A percentile compares a stretch with the other conserved stretches of the same genome.
Conservation (phyloP, 2,888 invertebrate species). For the Abscondita cerata region DNA sequence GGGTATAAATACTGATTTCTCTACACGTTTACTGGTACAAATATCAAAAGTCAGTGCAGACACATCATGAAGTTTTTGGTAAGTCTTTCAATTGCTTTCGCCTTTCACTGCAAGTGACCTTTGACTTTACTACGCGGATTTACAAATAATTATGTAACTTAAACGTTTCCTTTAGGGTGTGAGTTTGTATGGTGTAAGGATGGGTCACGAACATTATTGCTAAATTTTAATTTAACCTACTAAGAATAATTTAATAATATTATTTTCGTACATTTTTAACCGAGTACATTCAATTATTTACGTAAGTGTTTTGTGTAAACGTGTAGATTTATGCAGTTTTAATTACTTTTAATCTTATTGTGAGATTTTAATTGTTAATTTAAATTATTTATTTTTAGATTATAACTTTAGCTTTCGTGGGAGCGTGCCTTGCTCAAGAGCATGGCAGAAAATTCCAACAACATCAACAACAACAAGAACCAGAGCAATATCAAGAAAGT, state of each 20-base stretch:
- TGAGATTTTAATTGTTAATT: no score
- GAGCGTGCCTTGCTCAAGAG: conserved; percentile 37
- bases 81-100: conserved; percentile 30
- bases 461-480: conserved; percentile 38
- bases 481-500: conserved; percentile 52
- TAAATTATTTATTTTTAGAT: no score
- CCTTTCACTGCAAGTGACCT: conserved; percentile 30
- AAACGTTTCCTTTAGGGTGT: conserved; percentile 21
- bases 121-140: conserved; percentile 26
- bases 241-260: no score
- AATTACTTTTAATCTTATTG: no score
- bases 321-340: no score
- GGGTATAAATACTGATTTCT: conserved; percentile 47
- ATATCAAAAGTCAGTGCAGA: conserved; percentile 32
- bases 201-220: conserved; percentile 3
- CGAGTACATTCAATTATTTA: no score
- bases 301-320: no score
- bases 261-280: no score
- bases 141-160: conserved; percentile 44
- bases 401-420: conserved; percentile 32
- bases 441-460: conserved; percentile 43
- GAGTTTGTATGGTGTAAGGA: conserved; percentile 17
- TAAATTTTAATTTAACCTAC: background rate
- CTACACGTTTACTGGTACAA: conserved; percentile 39
- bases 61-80: conserved; percentile 44